Base-by-base conservation (phyloP, 2,888 invertebrate genomes). In the Strigamia maritima region DNA sequence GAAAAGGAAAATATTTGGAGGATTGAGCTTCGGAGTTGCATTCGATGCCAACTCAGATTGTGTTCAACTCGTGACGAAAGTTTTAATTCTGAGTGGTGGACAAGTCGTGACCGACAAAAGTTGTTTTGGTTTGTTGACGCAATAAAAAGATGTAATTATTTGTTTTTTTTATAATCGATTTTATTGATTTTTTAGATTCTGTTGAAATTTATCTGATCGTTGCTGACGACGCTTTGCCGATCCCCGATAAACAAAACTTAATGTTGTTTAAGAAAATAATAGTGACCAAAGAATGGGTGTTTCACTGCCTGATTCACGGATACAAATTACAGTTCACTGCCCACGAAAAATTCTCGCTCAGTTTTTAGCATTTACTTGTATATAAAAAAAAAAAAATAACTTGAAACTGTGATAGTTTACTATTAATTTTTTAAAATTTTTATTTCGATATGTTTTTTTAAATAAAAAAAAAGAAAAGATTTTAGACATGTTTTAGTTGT, bases 271-370 rank as follows among this genome's bases (percentile, higher is more conserved):
- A 82, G n/a, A 83, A 86, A n/a, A 91, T 92, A 0, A 83, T 92
- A 0, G 90, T 92, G 0, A 90, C 91, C 0, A 90, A 91, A 0
- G 89, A 89, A 1, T 93, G 92, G 92, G 87, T 92, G 0, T 88
- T 90, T 4, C 92, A 92, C 83, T 90, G 90, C 82, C 86, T 92
- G 54, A 90, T 92, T 80, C 89, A 90, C 82, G 90, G 90, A 1
- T 87, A 87, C 79, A 85, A 88, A 44, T 85, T 86, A 89, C 90
- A 40, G 3, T 77, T 22, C 19, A 24, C 38, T 28, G 28, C 44
- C n/a, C 77, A 77, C 49, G 24, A 19, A 14, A 77, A 77, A 28
- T 77, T 77, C 16, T 24, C 40, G 26, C 0, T 35, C 35, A 26
- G 28, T 16, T 70, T 26, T 12, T 65, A 12, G 10, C 44, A 24